Conservation (phyloP, 2,113 vertebrate genomes). For the Phyllopteryx taeniolatus region DNA sequence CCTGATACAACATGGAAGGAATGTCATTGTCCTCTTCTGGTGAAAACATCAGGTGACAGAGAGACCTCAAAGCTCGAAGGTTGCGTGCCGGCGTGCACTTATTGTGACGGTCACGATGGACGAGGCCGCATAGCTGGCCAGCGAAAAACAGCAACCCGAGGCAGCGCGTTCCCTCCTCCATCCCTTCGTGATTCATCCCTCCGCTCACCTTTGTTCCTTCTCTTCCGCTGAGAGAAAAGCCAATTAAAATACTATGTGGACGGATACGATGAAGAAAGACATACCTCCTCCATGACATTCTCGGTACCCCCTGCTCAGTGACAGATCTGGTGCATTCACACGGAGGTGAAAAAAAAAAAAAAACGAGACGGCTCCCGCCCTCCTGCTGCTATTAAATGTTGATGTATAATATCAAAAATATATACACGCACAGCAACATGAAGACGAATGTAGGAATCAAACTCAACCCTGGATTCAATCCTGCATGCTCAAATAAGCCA, state of each 20-base stretch:
- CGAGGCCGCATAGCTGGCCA: constrained; percentile 60
- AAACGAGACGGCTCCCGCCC: constrained; percentile 50
- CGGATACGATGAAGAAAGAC: constrained; percentile 74
- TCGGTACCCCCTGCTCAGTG: constrained; percentile 61
- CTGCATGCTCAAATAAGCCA: constrained; percentile 13
- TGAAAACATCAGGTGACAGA: constrained; percentile 34
- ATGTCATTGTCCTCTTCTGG: constrained; percentile 48
- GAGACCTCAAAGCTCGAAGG: constrained; percentile 23
- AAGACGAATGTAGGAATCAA: constrained; percentile 40
- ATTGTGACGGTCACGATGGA: constrained; percentile 37
- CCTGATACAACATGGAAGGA: constrained; percentile 34
- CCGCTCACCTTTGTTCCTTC: constrained; percentile 57
- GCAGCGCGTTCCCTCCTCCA: constrained; percentile 40
- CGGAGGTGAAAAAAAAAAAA: constrained; percentile 26
- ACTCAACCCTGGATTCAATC: constrained; percentile 23
- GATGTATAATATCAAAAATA: constrained; percentile 53
- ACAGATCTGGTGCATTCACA: constrained; percentile 70
- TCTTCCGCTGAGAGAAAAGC: constrained; percentile 39
- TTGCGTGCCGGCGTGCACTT: constrained; percentile 21
- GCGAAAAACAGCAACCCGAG: constrained; percentile 62
- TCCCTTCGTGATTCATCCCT: constrained; percentile 57
- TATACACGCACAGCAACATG: constrained; percentile 6
- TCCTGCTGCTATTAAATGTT: constrained; percentile 64
- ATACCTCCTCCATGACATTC: constrained; percentile 69
- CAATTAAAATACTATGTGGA: constrained; percentile 78